Conservation (phyloP, 1,140 invertebrate genomes). For the Carposina sasakii region DNA sequence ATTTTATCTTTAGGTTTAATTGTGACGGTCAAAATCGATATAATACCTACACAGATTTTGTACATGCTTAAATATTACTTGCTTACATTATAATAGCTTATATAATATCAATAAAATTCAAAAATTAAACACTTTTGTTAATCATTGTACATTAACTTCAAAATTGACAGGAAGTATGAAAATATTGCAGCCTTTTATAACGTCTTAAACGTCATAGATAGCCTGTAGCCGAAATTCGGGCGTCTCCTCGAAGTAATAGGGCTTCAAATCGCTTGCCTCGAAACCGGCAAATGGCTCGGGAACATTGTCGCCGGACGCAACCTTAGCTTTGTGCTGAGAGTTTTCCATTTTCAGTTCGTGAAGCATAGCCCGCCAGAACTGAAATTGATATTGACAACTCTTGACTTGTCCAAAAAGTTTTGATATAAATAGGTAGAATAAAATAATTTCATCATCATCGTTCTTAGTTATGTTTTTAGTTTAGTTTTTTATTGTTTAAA, state of each 20-base stretch:
- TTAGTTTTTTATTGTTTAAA: too few species aligned
- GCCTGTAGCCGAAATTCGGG: conserved; percentile 27
- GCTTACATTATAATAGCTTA: too few species aligned
- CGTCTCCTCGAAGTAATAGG: conserved; percentile 30
- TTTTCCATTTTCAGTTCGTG: conserved; percentile 23
- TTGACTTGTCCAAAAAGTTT: not conserved
- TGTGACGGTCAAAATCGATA: too few species aligned
- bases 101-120: too few species aligned
- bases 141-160: too few species aligned
- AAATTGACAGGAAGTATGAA: conserved; percentile 16
- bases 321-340: conserved; percentile 13
- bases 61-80: too few species aligned
- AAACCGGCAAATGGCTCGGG: conserved; percentile 28
- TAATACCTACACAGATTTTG: too few species aligned
- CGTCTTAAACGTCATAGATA: conserved; percentile 29
- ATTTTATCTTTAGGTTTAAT: too few species aligned
- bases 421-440: too few species aligned
- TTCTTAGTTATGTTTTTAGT: too few species aligned
- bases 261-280: conserved; percentile 26
- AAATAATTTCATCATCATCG: too few species aligned
- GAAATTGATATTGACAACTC: conserved; percentile 11
- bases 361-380: conserved; percentile 24
- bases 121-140: too few species aligned
- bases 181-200: conserved; percentile 25
- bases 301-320: conserved; percentile 22